A percentile compares a stretch with the other conserved stretches of the same genome.
Evolutionary conservation across 2,797 vertebrate genomes (phyloP).

Genomic region (Gouania willdenowi): DNA sequence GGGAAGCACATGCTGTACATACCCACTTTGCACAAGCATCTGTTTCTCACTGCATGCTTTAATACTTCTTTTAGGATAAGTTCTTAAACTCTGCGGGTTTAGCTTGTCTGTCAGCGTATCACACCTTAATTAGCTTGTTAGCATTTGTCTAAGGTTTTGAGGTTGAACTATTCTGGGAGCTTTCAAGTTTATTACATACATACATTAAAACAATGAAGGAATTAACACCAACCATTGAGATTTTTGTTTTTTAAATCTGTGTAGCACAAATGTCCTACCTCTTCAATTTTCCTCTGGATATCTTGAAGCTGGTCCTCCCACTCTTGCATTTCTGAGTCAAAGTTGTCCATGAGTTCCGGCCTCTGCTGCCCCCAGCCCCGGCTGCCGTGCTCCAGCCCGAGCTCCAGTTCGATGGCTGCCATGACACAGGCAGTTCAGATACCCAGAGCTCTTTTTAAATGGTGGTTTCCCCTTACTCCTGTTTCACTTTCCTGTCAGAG

Average conservation of each 20-base stretch:
- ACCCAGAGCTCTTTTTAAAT: constrained; percentile 16
- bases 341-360: constrained; percentile 86
- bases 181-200: constrained; percentile 49
- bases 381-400: constrained; percentile 79
- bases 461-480: constrained; percentile 37
- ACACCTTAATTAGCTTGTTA: constrained; percentile 69
- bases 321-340: constrained; percentile 93
- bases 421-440: constrained; percentile 40
- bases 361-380: constrained; percentile 85
- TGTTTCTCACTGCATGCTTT: constrained; percentile 17
- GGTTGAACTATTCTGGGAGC: constrained; percentile 21
- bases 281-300: constrained; percentile 96
- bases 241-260: too few relatives aligned
- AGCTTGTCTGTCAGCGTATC: constrained; percentile 44
- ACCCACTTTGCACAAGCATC: constrained; percentile 14
- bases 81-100: constrained; percentile 38
- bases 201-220: constrained; percentile 5
- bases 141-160: constrained; percentile 57
- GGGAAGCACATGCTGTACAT: constrained; percentile 1
- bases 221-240: constrained; percentile 20
- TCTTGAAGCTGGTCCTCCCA: constrained; percentile 97
- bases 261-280: constrained; percentile 71
- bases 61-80: constrained; percentile 38
- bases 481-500: constrained; percentile 40
- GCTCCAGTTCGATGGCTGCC: constrained; percentile 84